phyloP scores from a whole-genome alignment of 2,888 invertebrate species.

The Agrilus biguttatus region DNA sequence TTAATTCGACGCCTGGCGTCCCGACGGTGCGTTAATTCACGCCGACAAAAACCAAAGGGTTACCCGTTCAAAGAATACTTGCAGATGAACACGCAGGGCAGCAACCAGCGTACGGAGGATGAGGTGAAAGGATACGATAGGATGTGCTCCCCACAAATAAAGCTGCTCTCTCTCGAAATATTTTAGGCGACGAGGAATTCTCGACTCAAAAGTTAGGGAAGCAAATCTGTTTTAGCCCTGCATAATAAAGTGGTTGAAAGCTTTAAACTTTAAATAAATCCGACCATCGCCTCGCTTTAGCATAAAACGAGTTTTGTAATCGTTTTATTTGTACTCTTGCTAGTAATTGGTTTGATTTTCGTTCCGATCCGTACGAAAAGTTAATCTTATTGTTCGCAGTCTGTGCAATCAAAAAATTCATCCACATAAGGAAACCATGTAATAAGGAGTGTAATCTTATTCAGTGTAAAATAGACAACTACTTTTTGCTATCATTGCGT shows the following conservation, averaged over 20 bases:
- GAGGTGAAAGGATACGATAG: not conserved
- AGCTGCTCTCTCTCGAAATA: slow-evolving; percentile 10
- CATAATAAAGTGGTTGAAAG: slow-evolving; percentile 11
- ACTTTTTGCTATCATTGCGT: too few species aligned
- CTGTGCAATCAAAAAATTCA: too few species aligned
- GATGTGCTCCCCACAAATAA: slow-evolving; percentile 10
- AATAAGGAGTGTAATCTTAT: too few species aligned
- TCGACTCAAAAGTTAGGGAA: slow-evolving; percentile 13
- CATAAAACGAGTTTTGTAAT: too few species aligned
- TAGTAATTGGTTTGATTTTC: too few species aligned
- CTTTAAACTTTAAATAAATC: slow-evolving; percentile 9
- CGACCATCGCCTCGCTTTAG: slow-evolving; percentile 1
- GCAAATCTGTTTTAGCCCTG: slow-evolving; percentile 10
- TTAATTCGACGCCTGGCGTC: slow-evolving; percentile 18
- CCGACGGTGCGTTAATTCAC: slow-evolving; percentile 22
- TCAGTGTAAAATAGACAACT: too few species aligned
- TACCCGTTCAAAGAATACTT: slow-evolving; percentile 20
- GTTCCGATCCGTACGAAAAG: too few species aligned
- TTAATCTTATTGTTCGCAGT: too few species aligned
- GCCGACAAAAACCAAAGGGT: slow-evolving; percentile 22
- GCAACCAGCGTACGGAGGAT: slow-evolving; percentile 1
- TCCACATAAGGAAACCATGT: too few species aligned
- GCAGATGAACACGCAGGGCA: slow-evolving; percentile 17
- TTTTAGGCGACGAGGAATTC: slow-evolving; percentile 11
- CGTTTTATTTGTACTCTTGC: too few species aligned